A percentile compares a stretch with the other conserved stretches of the same genome.
Conservation (phyloP, 2,797 vertebrate species). For the Heterohyrax brucei region DNA sequence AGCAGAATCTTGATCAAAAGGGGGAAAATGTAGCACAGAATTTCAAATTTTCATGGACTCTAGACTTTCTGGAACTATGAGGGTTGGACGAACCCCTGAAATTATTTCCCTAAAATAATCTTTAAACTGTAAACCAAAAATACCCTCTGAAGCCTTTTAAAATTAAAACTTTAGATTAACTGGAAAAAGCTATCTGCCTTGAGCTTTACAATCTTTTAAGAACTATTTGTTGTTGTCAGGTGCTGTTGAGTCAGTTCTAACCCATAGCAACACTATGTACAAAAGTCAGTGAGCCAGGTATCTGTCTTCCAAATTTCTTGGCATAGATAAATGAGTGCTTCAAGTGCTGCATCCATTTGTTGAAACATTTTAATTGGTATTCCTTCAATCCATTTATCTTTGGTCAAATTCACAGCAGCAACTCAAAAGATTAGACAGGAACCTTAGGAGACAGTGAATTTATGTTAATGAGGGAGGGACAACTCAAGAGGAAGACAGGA, state of each 20-base stretch:
- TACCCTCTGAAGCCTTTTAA: background rate
- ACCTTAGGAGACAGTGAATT: background rate
- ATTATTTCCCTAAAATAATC: background rate
- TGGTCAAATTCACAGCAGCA: background rate
- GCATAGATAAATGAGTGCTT: too few relatives aligned
- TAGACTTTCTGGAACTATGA: background rate
- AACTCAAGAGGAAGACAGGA: background rate
- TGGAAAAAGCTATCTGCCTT: background rate
- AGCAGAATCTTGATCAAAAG: background rate
- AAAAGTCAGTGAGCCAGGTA: too few relatives aligned
- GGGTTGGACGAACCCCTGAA: background rate
- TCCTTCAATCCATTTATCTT: background rate
- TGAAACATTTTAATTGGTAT: too few relatives aligned
- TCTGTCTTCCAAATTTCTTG: too few relatives aligned
- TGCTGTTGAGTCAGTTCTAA: too few relatives aligned
- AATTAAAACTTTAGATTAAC: background rate
- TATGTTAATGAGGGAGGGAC: background rate
- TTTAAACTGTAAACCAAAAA: background rate
- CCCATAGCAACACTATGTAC: too few relatives aligned
- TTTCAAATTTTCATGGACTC: background rate
- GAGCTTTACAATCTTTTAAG: background rate
- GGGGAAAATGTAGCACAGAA: background rate
- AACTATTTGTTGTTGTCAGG: background rate
- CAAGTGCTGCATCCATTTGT: too few relatives aligned
- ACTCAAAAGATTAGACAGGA: background rate